Base-by-base conservation (phyloP, 2,888 invertebrate genomes). In the Bembecia ichneumoniformis region DNA sequence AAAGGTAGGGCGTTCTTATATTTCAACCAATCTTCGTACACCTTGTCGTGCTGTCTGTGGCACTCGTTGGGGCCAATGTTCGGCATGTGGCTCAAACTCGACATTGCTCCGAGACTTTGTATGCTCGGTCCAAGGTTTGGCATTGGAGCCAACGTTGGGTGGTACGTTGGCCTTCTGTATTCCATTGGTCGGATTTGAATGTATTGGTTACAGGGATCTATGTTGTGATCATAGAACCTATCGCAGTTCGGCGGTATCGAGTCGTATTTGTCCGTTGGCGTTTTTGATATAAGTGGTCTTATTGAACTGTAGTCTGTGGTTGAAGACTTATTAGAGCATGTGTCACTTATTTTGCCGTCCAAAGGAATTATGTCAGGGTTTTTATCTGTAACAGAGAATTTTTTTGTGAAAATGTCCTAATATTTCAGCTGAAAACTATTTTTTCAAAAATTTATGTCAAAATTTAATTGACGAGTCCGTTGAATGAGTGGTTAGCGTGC, bases 21-120 rank as follows among this genome's bases (percentile, higher is more conserved):
- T 74, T 90, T 83, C 81, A 90, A 56, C 87, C 88, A 84, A 78
- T 91, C 77, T 64, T 88, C 77, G 66, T 88, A 83, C 53, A 90
- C 80, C 55, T 86, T 77, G 55, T 87, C 77, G 68, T 83, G 81
- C 46, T 62, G 59, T 55, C 83, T 71, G 10, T 78, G 77, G 40
- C 82, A 82, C 15, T 83, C 82, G 51, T 71, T 75, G n/a, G 69
- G 56, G 0, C 74, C 74, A 60, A 77, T 62, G 57, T 64, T 71
- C 11, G 68, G 57, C 60, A 73, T 65, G 47, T 69, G 71, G 14
- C 58, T 58, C 48, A 75, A 50, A 51, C 71, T 69, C 40, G 64
- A 68, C 67, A 75, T 71, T 1, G 77, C 68, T 0, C 76, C 74
- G 5, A 77, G 44, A 7, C 71, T 74, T 47, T 74, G 74, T 63